A percentile compares a stretch with the other conserved stretches of the same genome.
phyloP scores from a whole-genome alignment of 2,888 invertebrate genomes.

The Eupithecia dodoneata region DNA sequence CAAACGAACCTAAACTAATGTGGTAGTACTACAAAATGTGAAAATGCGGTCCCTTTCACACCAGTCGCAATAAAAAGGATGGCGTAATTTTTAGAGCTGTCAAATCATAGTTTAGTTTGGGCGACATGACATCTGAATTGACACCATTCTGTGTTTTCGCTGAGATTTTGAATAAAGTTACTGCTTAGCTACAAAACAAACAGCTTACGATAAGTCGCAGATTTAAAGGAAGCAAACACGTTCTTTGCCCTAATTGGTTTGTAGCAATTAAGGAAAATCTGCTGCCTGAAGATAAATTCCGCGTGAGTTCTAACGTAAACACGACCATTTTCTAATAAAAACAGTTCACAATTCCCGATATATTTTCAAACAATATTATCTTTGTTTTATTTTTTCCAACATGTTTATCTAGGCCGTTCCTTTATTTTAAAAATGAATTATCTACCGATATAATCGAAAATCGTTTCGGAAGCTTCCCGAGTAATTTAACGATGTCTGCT shows the following conservation, averaged over 20 bases:
- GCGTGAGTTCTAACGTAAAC: not conserved
- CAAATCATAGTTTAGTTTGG: too few relatives aligned
- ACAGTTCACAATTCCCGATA: not conserved
- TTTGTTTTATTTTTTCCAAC: not conserved
- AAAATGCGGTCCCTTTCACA: too few relatives aligned
- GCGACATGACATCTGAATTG: too few relatives aligned
- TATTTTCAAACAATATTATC: not conserved
- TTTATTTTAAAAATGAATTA: not conserved
- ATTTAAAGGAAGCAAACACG: not conserved
- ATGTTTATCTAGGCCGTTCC: not conserved
- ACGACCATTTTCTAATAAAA: not conserved
- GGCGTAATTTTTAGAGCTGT: too few relatives aligned
- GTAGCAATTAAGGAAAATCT: not conserved
- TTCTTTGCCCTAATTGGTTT: not conserved
- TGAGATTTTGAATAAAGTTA: not conserved
- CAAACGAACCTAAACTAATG: too few relatives aligned
- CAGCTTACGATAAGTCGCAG: not conserved
- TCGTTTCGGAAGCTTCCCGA: constrained; percentile 49
- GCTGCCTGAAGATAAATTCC: not conserved
- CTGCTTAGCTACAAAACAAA: not conserved
- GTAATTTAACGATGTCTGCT: constrained; percentile 50
- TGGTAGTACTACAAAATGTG: too few relatives aligned
- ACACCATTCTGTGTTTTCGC: not conserved
- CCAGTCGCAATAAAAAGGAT: too few relatives aligned
- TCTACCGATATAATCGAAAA: constrained; percentile 27